A percentile compares a stretch with the other conserved stretches of the same genome.
Evolutionary conservation across 2,888 invertebrate species (phyloP).

Genomic region (Tetrapedia diversipes): DNA sequence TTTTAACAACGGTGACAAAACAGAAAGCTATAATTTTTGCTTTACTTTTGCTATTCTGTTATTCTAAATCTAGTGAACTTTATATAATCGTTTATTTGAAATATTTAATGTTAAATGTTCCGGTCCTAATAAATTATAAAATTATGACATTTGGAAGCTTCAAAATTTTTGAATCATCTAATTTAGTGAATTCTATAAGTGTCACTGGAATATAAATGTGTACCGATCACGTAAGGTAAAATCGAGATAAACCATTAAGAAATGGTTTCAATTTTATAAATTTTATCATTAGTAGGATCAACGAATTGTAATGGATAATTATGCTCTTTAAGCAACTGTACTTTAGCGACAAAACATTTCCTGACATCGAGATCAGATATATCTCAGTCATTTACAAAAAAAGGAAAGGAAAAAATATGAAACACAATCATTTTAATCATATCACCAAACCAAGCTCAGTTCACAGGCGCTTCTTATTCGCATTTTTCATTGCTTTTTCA

Average conservation of each 20-base stretch:
- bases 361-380: neutral
- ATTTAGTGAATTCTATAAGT: slow-evolving; percentile 2
- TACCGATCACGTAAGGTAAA: slow-evolving; percentile 3
- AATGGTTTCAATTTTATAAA: neutral
- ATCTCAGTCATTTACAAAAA: neutral
- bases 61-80: neutral
- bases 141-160: neutral
- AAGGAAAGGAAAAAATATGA: slow-evolving; percentile 35
- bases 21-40: slow-evolving; percentile 4
- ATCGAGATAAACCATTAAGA: too few species aligned
- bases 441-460: slow-evolving; percentile 47
- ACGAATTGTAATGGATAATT: slow-evolving; percentile 44
- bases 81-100: slow-evolving; percentile 15
- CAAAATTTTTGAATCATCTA: slow-evolving; percentile 15
- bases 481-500: slow-evolving; percentile 62
- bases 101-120: slow-evolving; percentile 10
- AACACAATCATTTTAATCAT: slow-evolving; percentile 56
- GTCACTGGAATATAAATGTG: slow-evolving; percentile 4
- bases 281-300: slow-evolving; percentile 13
- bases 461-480: slow-evolving; percentile 68
- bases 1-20: neutral
- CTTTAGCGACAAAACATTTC: slow-evolving; percentile 61
- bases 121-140: slow-evolving; percentile 15
- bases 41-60: slow-evolving; percentile 8
- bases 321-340: slow-evolving; percentile 20